Evolutionary conservation across 1,140 invertebrate genomes (phyloP).

Genomic region (Lepidurus arcticus): DNA sequence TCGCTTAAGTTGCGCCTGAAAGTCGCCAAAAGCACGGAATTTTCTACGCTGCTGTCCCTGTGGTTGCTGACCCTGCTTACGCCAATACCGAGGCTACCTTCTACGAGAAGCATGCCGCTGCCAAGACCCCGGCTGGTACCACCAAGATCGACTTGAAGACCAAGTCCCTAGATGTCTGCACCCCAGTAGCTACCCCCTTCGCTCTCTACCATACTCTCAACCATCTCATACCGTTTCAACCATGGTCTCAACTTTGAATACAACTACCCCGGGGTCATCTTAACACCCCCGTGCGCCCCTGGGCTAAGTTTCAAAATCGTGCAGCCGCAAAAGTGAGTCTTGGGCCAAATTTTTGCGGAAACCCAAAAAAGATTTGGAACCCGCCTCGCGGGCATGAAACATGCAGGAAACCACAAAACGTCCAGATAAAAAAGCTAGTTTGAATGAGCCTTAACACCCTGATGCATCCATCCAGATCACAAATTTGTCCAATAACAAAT

Average conservation of each 20-base stretch:
- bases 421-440: no score
- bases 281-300: no score
- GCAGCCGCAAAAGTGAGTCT: no score
- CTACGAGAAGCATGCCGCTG: constrained; percentile 19
- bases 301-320: no score
- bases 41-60: not conserved
- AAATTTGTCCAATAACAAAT: no score
- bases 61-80: not conserved
- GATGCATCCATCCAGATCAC: no score
- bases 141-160: constrained; percentile 30
- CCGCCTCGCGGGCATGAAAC: no score
- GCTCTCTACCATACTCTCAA: constrained; percentile 35
- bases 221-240: not conserved
- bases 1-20: constrained; percentile 31
- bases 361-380: no score
- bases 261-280: no score
- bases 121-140: constrained; percentile 30
- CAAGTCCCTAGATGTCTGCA: constrained; percentile 24
- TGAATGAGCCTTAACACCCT: no score
- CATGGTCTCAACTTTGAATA: not conserved
- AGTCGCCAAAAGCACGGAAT: constrained; percentile 34
- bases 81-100: constrained; percentile 23
- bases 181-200: constrained; percentile 27
- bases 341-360: no score
- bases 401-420: no score